phyloP scores from a whole-genome alignment of 2,888 invertebrate genomes.

The Ligdia adustata region DNA sequence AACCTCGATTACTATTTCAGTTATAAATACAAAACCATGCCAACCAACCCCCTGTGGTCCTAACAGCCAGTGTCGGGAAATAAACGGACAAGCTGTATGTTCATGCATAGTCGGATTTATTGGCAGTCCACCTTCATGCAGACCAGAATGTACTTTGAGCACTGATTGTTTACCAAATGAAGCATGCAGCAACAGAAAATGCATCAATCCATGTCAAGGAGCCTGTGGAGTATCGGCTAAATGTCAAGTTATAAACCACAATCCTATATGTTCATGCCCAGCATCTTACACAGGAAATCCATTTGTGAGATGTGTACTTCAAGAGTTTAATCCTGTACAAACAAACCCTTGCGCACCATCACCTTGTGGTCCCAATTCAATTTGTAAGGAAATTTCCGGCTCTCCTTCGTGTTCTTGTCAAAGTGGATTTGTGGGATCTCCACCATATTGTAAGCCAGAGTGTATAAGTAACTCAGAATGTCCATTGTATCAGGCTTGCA shows the following conservation, averaged over 20 bases:
- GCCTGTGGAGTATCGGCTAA: slow-evolving; percentile 90
- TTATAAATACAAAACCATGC: slow-evolving; percentile 62
- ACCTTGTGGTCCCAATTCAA: slow-evolving; percentile 91
- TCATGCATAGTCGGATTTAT: slow-evolving; percentile 88
- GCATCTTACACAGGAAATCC: slow-evolving; percentile 89
- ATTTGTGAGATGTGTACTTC: slow-evolving; percentile 86
- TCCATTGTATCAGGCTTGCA: slow-evolving; percentile 87
- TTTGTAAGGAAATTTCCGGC: slow-evolving; percentile 87
- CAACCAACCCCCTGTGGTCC: slow-evolving; percentile 89
- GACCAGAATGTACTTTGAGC: slow-evolving; percentile 90
- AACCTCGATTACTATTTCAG: slow-evolving; percentile 49
- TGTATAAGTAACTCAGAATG: slow-evolving; percentile 92
- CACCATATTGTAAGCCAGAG: slow-evolving; percentile 91
- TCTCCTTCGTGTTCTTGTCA: slow-evolving; percentile 90
- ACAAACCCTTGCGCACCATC: slow-evolving; percentile 89
- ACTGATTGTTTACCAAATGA: slow-evolving; percentile 89
- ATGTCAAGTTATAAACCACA: slow-evolving; percentile 91
- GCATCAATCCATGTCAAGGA: slow-evolving; percentile 92
- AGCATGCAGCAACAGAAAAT: slow-evolving; percentile 91
- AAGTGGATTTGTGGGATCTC: slow-evolving; percentile 86
- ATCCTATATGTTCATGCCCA: slow-evolving; percentile 91
- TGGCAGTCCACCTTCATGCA: slow-evolving; percentile 90
- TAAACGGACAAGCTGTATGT: slow-evolving; percentile 89
- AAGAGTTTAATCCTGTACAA: slow-evolving; percentile 74
- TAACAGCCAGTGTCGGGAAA: slow-evolving; percentile 89